phyloP scores from a whole-genome alignment of 2,113 vertebrate species.

The Chloroceryle aenea region DNA sequence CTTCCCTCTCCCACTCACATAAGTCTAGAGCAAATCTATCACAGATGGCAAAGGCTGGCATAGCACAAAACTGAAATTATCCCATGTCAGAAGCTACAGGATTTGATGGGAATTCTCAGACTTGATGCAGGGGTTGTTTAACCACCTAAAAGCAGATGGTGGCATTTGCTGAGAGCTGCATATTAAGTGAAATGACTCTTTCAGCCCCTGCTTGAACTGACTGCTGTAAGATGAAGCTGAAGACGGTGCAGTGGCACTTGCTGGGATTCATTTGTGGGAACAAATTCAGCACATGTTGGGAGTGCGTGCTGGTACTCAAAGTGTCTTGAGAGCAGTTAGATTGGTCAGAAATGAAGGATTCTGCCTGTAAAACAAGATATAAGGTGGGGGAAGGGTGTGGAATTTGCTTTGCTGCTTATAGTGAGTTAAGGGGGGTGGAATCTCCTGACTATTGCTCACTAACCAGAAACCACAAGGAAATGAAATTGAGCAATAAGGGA shows the following conservation, averaged over 20 bases:
- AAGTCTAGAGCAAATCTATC: background rate
- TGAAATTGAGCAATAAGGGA: slow-evolving; percentile 22
- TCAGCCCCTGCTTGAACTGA: background rate
- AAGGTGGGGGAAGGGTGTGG: background rate
- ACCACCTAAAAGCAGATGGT: slow-evolving; percentile 21
- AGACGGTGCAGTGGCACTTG: background rate
- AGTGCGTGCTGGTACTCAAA: slow-evolving; percentile 5
- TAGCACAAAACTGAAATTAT: background rate
- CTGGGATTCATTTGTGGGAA: slow-evolving; percentile 13
- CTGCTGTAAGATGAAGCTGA: background rate
- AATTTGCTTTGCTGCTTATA: background rate
- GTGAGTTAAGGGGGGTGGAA: background rate
- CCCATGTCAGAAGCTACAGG: background rate
- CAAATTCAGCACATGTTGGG: background rate
- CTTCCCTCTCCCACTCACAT: background rate
- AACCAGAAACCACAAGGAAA: slow-evolving; percentile 14
- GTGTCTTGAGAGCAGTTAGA: background rate
- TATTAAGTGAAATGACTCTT: background rate
- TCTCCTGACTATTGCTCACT: slow-evolving; percentile 19
- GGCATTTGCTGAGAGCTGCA: background rate
- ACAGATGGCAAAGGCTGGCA: background rate
- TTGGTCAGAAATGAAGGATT: background rate
- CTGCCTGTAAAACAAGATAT: background rate
- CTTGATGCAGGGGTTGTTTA: background rate
- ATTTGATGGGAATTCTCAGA: slow-evolving; percentile 1